Evolutionary conservation across 2,797 vertebrate species (phyloP).

Genomic region (Danio albolineatus): DNA sequence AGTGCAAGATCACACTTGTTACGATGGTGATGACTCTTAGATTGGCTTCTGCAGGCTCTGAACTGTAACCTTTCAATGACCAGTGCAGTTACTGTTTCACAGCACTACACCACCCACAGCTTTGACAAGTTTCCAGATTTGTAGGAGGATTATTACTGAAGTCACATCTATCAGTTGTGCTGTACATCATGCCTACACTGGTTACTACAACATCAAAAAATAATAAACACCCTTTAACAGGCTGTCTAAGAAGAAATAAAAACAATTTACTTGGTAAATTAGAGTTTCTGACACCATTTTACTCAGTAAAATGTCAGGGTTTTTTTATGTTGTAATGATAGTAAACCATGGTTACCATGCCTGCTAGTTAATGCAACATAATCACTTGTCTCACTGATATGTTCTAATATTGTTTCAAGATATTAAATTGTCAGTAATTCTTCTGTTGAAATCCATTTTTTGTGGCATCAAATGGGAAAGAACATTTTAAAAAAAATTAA

Average conservation of each 20-base stretch:
- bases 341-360: no score
- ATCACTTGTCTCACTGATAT: background rate
- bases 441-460: background rate
- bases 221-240: background rate
- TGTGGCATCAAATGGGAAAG: background rate
- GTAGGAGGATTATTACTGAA: background rate
- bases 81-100: background rate
- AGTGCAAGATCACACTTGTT: background rate
- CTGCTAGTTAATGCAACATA: background rate
- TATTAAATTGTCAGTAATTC: background rate
- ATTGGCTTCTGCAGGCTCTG: background rate
- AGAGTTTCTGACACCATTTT: no score
- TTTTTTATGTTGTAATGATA: no score
- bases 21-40: background rate
- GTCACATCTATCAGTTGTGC: background rate
- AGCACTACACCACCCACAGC: constrained; percentile 2
- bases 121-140: constrained; percentile 15
- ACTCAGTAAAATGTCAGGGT: no score
- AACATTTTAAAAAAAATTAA: background rate
- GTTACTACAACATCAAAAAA: background rate
- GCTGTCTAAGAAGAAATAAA: no score
- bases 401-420: background rate
- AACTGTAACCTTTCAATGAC: constrained; percentile 21
- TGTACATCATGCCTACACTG: background rate
- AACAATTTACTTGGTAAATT: no score